Percentiles rank a stretch among this genome's conserved stretches.
Conservation (phyloP, 2,113 vertebrate species). For the Dasyornis broadbenti region DNA sequence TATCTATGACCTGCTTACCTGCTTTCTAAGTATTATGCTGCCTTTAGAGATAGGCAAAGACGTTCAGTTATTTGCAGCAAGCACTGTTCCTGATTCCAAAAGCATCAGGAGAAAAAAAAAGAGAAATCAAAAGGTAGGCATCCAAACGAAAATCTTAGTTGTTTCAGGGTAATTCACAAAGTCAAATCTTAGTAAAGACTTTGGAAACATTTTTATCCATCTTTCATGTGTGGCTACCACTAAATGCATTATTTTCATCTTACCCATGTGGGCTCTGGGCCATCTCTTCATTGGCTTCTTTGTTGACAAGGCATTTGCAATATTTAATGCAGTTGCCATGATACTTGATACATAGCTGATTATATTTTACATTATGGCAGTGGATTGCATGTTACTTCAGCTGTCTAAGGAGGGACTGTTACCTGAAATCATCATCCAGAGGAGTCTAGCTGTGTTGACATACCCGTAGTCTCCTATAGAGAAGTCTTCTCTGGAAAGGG, state of each 20-base stretch:
- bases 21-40: neutral
- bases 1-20: neutral
- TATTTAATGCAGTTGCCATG: neutral
- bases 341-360: neutral
- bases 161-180: neutral
- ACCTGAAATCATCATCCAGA: neutral
- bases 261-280: neutral
- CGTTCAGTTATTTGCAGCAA: neutral
- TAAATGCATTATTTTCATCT: neutral
- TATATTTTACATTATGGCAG: neutral
- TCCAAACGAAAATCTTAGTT: neutral
- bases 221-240: neutral
- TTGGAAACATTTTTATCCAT: neutral
- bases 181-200: neutral
- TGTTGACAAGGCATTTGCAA: neutral
- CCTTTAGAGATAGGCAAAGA: neutral
- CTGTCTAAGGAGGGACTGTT: neutral
- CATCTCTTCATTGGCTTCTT: neutral
- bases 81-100: neutral
- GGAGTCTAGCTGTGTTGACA: neutral
- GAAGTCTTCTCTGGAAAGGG: neutral
- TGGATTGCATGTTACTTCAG: neutral
- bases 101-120: neutral
- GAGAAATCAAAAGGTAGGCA: neutral
- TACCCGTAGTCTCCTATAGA: neutral